Evolutionary conservation across 2,113 vertebrate genomes (phyloP), one percentile per base, ranked within the genome.

Genomic region (Ibidorhyncha struthersii): DNA sequence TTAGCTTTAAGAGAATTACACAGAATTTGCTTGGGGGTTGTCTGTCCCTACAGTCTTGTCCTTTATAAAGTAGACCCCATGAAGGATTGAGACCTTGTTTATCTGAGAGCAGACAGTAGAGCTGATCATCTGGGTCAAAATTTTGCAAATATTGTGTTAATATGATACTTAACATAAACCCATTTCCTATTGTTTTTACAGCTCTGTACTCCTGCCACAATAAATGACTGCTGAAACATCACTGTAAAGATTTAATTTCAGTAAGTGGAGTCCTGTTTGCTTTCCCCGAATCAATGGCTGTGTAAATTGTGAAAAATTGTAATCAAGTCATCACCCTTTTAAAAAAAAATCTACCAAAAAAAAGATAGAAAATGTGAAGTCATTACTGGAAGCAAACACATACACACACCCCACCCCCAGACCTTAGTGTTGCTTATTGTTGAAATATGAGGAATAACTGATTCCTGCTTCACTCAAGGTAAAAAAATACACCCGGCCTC

Each of bases 371-470:
- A 52, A 18, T 22, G 5, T 27, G 3, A 72, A 50, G 14, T n/a
- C 8, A 6, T 50, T 73, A 8, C 21, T 67, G 23, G 41, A 45
- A 49, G 3, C 11, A 67, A 47, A 36, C 17, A 10, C 8, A 7
- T 6, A 17, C 12, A 16, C 11, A 17, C 14, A 4, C 9, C 14
- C 10, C 3, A 23, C 1, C 12, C 6, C 5, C 1, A 1, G 36
- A 58, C 41, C 14, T 62, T 14, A 30, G 12, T 74, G 41, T 52
- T 52, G 17, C 9, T 49, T 43, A 32, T 4, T 43, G 38, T 69
- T 77, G 47, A 63, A 14, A 0, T 8, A 10, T 19, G n/a, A 76
- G 23, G 17, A 83, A 49, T 45, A 63, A 90, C 49, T 40, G 11
- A 40, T 72, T 76, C 34, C 7, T 5, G 5, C 30, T 62, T 63